Percentiles rank a stretch among this genome's conserved stretches.
These are phyloP conservation scores for Lepus americanus DNA, from an alignment of 2,113 vertebrate species.

Conservation along the genomic window DNA sequence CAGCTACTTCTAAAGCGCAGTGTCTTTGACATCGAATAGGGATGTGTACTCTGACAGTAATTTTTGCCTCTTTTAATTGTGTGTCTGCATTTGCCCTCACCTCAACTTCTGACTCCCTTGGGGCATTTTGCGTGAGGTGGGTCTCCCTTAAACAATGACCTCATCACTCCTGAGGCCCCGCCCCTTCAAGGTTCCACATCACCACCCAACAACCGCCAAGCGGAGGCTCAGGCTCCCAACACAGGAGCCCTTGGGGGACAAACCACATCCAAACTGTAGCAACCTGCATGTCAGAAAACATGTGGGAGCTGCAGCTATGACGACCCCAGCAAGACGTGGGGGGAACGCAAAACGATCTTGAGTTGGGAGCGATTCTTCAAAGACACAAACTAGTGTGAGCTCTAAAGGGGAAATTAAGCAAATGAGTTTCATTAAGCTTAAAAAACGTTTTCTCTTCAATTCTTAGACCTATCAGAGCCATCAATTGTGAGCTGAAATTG, in stretches of 20 bases:
- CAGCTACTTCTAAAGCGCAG: not conserved
- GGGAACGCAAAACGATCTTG: not conserved
- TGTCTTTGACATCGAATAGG: not conserved
- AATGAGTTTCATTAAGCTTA: not conserved
- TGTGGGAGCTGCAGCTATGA: not conserved
- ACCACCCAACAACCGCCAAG: too few species aligned
- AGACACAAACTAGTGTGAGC: not conserved
- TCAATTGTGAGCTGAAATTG: too few species aligned
- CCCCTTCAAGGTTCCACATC: too few species aligned
- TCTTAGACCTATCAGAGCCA: too few species aligned
- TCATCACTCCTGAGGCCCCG: too few species aligned
- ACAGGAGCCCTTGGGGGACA: too few species aligned
- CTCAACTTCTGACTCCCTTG: not conserved
- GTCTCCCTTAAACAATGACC: not conserved
- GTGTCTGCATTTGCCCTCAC: not conserved
- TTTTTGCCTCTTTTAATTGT: not conserved
- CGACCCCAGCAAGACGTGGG: not conserved
- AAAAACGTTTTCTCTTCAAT: not conserved
- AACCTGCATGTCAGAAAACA: not conserved
- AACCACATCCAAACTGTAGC: too few species aligned
- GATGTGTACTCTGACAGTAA: not conserved
- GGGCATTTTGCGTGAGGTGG: not conserved
- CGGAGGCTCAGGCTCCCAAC: too few species aligned
- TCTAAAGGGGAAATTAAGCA: not conserved
- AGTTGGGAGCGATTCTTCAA: not conserved